Evolutionary conservation across 2,888 invertebrate genomes (phyloP).

Genomic region (Junonia oenone): DNA sequence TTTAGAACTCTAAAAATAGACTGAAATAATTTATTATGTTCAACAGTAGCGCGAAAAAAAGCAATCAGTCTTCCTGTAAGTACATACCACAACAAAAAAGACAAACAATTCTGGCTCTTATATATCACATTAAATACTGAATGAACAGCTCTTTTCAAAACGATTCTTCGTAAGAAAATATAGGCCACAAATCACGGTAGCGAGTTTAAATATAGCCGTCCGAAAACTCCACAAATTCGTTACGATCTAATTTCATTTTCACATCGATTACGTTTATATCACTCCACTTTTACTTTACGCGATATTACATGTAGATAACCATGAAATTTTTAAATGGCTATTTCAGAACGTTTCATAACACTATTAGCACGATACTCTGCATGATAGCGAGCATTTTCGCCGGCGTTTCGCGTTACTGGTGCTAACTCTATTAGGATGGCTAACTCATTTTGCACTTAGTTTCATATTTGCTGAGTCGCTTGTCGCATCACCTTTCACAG

Average conservation of each 20-base stretch:
- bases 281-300: constrained; percentile 14
- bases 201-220: neutral
- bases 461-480: constrained; percentile 11
- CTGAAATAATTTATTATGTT: neutral
- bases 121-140: neutral
- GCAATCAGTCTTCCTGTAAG: neutral
- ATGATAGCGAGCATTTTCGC: constrained; percentile 30
- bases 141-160: neutral
- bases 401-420: constrained; percentile 44
- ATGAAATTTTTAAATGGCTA: constrained; percentile 13
- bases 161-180: neutral
- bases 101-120: neutral
- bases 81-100: neutral
- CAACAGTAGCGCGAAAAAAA: neutral
- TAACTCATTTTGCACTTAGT: constrained; percentile 27
- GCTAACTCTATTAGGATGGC: constrained; percentile 61
- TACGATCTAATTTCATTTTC: neutral
- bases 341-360: constrained; percentile 20
- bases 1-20: neutral
- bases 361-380: constrained; percentile 23
- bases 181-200: neutral
- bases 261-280: neutral
- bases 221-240: neutral
- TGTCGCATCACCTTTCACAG: neutral
- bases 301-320: constrained; percentile 9